Evolutionary conservation across 2,797 vertebrate genomes (phyloP).

Genomic region (Argya squamiceps): DNA sequence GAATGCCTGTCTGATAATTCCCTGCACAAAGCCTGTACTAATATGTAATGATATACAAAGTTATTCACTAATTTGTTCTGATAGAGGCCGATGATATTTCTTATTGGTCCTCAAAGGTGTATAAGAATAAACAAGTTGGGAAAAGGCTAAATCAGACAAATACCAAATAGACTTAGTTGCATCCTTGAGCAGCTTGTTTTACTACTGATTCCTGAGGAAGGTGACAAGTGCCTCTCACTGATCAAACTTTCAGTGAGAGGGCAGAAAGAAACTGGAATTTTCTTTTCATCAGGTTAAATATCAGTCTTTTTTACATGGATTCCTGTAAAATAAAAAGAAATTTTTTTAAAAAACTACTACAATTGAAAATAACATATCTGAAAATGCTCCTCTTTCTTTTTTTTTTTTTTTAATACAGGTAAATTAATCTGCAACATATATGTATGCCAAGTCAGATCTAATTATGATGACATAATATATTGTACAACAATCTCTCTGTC

Average conservation of each 20-base stretch:
- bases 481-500: background rate
- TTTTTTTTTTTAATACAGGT: background rate
- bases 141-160: background rate
- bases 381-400: background rate
- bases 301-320: background rate
- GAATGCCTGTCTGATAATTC: background rate
- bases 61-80: background rate
- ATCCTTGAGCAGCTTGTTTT: background rate
- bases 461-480: background rate
- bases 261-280: background rate
- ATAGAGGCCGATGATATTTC: background rate
- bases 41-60: background rate
- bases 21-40: background rate
- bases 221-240: background rate
- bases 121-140: background rate
- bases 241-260: background rate
- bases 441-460: background rate
- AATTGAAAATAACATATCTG: background rate
- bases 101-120: background rate
- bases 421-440: background rate
- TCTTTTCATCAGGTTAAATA: background rate
- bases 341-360: background rate
- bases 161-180: background rate
- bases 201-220: background rate
- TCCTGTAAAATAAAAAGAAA: background rate